Evolutionary conservation across 2,888 invertebrate species (phyloP).

Genomic region (Aporophyla lueneburgensis): DNA sequence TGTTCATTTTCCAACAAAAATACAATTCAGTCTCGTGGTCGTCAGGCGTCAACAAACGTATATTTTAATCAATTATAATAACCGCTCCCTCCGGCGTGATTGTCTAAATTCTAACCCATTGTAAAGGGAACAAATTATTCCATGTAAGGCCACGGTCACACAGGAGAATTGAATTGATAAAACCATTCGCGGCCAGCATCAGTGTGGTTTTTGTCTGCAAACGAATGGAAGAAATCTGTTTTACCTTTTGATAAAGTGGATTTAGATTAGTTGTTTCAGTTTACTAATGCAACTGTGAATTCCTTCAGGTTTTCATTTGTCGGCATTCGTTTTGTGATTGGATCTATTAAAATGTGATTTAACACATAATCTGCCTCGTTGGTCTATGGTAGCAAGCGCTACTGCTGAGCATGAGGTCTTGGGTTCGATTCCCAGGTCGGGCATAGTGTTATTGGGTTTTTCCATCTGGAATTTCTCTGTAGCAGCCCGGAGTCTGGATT

Average conservation of each 20-base stretch:
- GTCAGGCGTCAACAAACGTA: neutral
- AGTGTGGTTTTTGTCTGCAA: slow-evolving; percentile 10
- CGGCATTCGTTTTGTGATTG: neutral
- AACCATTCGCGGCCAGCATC: slow-evolving; percentile 4
- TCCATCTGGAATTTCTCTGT: no score
- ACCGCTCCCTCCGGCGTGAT: neutral
- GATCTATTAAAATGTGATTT: neutral
- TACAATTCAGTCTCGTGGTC: neutral
- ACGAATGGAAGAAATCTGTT: slow-evolving; percentile 31
- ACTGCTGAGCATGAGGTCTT: no score
- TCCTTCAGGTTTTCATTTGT: slow-evolving; percentile 13
- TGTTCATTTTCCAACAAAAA: neutral
- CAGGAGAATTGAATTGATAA: slow-evolving; percentile 10
- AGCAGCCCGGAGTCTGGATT: no score
- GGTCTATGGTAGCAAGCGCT: no score
- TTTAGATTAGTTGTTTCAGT: slow-evolving; percentile 24
- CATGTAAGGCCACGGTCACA: neutral
- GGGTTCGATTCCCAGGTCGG: no score
- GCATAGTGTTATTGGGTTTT: no score
- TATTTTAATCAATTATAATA: slow-evolving; percentile 2
- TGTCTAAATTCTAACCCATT: neutral
- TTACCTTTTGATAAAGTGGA: slow-evolving; percentile 31
- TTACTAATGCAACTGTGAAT: slow-evolving; percentile 19
- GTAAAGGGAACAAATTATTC: slow-evolving; percentile 13
- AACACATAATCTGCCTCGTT: no score